A percentile compares a stretch with the other conserved stretches of the same genome.
These are phyloP conservation scores for Poeciliopsis retropinna DNA, from an alignment of 2,113 vertebrate species.

Conservation along the genomic window DNA sequence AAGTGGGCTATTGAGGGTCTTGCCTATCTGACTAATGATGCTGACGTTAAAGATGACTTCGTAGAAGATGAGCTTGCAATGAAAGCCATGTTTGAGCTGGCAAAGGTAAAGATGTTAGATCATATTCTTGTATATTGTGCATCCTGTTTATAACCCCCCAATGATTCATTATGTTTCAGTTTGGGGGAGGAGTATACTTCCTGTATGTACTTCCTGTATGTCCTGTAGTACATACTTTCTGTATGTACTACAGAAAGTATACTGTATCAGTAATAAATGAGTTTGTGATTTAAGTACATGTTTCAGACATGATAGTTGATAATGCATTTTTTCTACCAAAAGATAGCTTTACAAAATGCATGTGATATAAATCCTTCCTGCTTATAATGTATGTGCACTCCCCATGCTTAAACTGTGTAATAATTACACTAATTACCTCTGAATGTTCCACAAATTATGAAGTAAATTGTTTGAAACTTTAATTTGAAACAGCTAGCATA, in stretches of 20 bases:
- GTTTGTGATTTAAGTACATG: too few species aligned
- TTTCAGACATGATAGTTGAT: not conserved
- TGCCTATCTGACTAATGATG: constrained; percentile 94
- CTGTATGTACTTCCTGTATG: too few species aligned
- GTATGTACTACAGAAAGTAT: too few species aligned
- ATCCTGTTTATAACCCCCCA: not conserved
- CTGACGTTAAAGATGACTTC: constrained; percentile 98
- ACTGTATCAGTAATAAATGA: too few species aligned
- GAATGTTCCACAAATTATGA: not conserved
- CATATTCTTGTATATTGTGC: not conserved
- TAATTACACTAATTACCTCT: not conserved
- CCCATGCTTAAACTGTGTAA: not conserved
- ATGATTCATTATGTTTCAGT: not conserved
- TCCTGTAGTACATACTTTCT: too few species aligned
- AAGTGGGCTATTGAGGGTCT: constrained; percentile 96
- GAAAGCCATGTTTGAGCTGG: constrained; percentile 96
- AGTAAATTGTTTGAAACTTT: not conserved
- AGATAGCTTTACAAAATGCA: not conserved
- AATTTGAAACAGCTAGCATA: not conserved
- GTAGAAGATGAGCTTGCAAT: constrained; percentile 91
- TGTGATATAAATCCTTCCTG: not conserved
- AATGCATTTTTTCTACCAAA: not conserved
- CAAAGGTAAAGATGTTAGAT: constrained; percentile 81
- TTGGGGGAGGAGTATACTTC: too few species aligned
- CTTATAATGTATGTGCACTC: not conserved